These are phyloP conservation scores for Oreamnos americanus DNA, from an alignment of 2,113 vertebrate genomes.

Conservation along the genomic window DNA sequence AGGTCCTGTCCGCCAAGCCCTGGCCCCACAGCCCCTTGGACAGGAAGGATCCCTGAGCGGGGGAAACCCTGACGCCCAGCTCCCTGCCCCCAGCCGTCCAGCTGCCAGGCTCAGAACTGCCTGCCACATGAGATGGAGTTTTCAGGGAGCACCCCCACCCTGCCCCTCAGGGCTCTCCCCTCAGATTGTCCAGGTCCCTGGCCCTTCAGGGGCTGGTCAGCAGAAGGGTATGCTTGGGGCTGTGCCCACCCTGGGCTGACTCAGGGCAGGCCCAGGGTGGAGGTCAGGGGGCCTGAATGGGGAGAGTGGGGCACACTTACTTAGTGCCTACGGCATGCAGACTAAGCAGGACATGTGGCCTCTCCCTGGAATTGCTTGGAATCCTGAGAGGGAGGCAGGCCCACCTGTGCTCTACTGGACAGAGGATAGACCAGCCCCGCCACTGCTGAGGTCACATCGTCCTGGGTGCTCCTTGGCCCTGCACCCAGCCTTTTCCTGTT, in stretches of 20 bases:
- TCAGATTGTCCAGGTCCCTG: rapidly evolving
- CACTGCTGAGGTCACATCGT: neutral
- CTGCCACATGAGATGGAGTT: neutral
- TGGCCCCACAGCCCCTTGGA: neutral
- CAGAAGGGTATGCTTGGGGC: neutral
- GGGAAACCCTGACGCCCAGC: rapidly evolving
- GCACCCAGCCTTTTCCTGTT: neutral
- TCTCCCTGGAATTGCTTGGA: neutral
- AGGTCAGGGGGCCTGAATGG: neutral
- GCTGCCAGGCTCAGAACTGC: neutral
- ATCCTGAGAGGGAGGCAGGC: neutral
- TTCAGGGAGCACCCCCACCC: neutral
- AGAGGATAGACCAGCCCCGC: neutral
- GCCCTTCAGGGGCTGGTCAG: neutral
- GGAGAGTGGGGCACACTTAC: too few species aligned
- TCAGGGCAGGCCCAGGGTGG: neutral
- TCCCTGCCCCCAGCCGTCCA: neutral
- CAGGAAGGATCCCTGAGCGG: neutral
- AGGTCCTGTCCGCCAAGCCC: neutral
- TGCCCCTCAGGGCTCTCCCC: neutral
- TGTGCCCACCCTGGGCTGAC: neutral
- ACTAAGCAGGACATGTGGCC: rapidly evolving
- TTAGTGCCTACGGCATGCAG: neutral
- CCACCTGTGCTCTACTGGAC: rapidly evolving
- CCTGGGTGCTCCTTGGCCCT: neutral